Base-by-base conservation (phyloP, 2,888 invertebrate genomes). In the Parascotia fuliginaria region DNA sequence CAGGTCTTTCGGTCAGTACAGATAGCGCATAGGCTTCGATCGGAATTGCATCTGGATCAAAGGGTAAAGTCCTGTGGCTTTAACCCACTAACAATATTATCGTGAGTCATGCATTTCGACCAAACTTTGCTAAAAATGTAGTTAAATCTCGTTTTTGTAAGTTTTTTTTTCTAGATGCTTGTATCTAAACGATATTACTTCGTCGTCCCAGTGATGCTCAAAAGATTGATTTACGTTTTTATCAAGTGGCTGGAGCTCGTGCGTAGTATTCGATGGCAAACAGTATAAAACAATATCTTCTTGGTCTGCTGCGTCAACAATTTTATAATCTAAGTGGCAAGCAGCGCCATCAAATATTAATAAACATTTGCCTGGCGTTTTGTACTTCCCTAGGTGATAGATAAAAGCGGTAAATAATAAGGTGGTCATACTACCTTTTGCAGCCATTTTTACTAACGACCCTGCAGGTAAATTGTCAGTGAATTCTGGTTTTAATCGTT, bases 201-300 rank as follows among this genome's bases (percentile, higher is more conserved):
- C 42, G 16, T 36, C 16, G 12, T 43, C 36, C 42, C 36, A 43
- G 36, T 16, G 14, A n/a, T 43, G 34, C 14, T 43, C 42, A 27
- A 33, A 43, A 12, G 42, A 43, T 11, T 36, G 27, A 7, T 43
- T 36, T 2, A 43, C 42, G 2, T 27, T 15, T 28, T 43, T 43
- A 11, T 43, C 16, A 2, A 43, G 11, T 2, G 42, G 33, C 27
- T 43, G 42, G 11, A 43, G 24, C 16, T 36, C 42, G 16, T 43
- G 36, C 1, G 42, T 36, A 1, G 28, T 16, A 9, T 31, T 31
- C 7, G 12, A 12, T 29, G 12, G 3, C 11, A 29, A 11, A 12
- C 29, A 11, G 29, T 29, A 11, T 11, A 24, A 9, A 28, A 3
- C 2, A 28, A 11, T n/a, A 11, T 28, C 28, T 11, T 28, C 2